These are phyloP conservation scores for Perca fluviatilis DNA, from an alignment of 2,113 vertebrate species.

Conservation along the genomic window DNA sequence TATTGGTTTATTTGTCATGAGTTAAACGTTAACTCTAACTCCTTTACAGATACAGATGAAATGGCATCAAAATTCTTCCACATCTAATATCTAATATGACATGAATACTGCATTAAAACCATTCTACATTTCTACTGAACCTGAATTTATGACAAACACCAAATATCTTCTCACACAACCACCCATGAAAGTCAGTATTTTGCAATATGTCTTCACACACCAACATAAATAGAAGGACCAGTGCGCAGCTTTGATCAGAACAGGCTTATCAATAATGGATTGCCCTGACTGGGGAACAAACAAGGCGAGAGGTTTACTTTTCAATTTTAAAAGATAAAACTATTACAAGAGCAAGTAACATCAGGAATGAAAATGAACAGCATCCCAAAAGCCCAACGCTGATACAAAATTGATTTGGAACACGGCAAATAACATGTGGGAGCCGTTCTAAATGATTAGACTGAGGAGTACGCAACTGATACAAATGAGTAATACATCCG, in stretches of 20 bases:
- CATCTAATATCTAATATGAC: background rate
- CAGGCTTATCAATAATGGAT: slow-evolving; percentile 17
- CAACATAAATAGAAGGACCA: background rate
- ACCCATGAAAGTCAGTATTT: background rate
- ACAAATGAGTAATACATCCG: slow-evolving; percentile 37
- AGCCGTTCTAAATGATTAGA: slow-evolving; percentile 36
- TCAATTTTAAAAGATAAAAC: slow-evolving; percentile 16
- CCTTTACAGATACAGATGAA: background rate
- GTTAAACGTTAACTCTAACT: no score
- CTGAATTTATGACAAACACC: no score
- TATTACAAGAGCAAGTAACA: slow-evolving; percentile 12
- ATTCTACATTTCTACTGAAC: background rate
- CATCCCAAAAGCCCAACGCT: slow-evolving; percentile 39
- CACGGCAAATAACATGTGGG: slow-evolving; percentile 38
- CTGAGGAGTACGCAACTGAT: slow-evolving; percentile 19
- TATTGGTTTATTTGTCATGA: background rate
- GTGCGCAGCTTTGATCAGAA: slow-evolving; percentile 2
- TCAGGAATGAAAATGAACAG: slow-evolving; percentile 17
- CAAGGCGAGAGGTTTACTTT: slow-evolving; percentile 9
- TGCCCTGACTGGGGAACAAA: slow-evolving; percentile 12
- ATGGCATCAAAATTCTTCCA: background rate
- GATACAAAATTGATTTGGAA: slow-evolving; percentile 51
- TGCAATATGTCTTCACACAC: background rate
- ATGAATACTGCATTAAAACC: background rate
- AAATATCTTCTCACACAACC: background rate